phyloP scores from a whole-genome alignment of 2,888 invertebrate species.

The Drosophila paranaensis region DNA sequence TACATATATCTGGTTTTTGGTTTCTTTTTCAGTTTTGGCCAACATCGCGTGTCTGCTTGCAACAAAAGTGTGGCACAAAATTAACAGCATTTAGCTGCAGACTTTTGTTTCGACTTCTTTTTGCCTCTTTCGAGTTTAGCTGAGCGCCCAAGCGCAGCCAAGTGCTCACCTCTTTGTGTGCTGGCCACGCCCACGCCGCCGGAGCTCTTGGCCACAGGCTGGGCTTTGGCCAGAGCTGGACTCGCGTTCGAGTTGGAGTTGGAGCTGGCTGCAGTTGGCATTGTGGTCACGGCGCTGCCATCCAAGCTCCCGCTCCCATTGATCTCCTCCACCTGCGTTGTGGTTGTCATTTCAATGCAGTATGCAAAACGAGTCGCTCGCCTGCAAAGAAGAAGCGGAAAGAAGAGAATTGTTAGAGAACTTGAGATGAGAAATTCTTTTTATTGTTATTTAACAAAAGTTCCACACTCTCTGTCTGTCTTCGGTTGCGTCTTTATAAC shows the following conservation, averaged over 20 bases:
- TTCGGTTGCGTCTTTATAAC: constrained; percentile 25
- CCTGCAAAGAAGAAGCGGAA: constrained; percentile 37
- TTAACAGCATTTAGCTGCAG: constrained; percentile 52
- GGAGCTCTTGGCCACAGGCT: constrained; percentile 36
- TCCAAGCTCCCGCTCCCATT: constrained; percentile 41
- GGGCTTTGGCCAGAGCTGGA: constrained; percentile 21
- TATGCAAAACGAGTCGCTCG: constrained; percentile 28
- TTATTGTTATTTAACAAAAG: constrained; percentile 46
- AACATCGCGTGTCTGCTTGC: constrained; percentile 44
- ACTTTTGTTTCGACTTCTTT: constrained; percentile 7
- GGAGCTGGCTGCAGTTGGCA: constrained; percentile 29
- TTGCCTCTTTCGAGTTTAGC: not conserved
- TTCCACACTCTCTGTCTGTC: constrained; percentile 16
- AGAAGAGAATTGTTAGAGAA: constrained; percentile 11
- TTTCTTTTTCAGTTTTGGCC: not conserved
- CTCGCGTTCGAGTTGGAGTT: not conserved
- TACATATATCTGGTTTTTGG: constrained; percentile 5
- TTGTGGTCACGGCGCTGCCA: constrained; percentile 25
- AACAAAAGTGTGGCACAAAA: constrained; percentile 24
- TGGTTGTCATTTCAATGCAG: constrained; percentile 65
- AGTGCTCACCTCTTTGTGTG: constrained; percentile 67
- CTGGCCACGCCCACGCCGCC: constrained; percentile 27
- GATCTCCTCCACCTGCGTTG: constrained; percentile 69
- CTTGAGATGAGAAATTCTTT: constrained; percentile 26
- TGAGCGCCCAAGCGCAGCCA: constrained; percentile 23